phyloP scores from a whole-genome alignment of 2,113 vertebrate genomes.

The Ammodytes marinus region DNA sequence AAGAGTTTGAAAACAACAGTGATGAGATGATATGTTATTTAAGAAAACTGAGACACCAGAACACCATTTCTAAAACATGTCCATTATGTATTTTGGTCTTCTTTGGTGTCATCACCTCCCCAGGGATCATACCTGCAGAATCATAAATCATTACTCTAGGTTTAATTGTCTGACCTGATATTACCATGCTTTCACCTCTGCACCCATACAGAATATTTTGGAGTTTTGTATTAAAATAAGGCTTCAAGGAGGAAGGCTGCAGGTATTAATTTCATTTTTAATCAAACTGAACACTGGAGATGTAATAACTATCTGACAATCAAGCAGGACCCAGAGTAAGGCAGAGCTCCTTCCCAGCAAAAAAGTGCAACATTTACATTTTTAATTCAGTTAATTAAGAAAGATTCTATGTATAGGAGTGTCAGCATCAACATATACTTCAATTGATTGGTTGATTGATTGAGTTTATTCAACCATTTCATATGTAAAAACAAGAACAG shows the following conservation, averaged over 20 bases:
- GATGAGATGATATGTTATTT: background rate
- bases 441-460: no score
- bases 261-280: background rate
- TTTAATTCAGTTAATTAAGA: no score
- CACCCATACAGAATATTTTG: background rate
- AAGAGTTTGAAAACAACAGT: background rate
- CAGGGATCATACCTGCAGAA: background rate
- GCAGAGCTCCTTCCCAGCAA: no score
- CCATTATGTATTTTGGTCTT: no score
- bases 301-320: background rate
- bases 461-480: no score
- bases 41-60: background rate
- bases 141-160: background rate
- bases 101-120: no score
- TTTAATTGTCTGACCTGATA: background rate
- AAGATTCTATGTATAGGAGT: no score
- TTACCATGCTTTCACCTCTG: background rate
- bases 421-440: no score
- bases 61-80: background rate
- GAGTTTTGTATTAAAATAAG: background rate
- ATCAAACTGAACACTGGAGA: background rate
- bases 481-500: no score
- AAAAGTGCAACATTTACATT: no score
- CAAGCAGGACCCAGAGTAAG: slow-evolving; percentile 21
- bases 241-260: background rate